Base-by-base conservation (phyloP, 1,140 invertebrate species). In the Drosophila virilis region DNA sequence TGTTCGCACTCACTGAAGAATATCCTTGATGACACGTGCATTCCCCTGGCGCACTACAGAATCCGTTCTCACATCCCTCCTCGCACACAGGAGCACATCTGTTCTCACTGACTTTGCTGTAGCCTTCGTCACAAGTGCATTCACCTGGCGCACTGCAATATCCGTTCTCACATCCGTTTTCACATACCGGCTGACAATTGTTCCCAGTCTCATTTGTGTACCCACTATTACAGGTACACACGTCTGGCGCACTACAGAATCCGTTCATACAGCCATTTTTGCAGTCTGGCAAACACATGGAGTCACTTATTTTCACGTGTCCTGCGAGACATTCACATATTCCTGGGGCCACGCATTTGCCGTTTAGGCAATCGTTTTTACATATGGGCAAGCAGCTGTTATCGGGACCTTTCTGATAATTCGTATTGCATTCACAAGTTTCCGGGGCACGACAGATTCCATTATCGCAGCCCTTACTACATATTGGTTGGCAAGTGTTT, bases 391-490 rank as follows among this genome's bases (percentile, higher is more conserved):
- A 43, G 22, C 76, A 78, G 1, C 61, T 74, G 33, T 75, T 75
- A 61, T 85, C 75, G 10, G 46, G 5, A 8, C 84, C 59, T 92
- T 94, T 68, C 93, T 94, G 82, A 94, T 96, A 65, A 43, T 74
- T 55, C 13, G 9, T 50, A 22, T 86, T 69, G 60, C 81, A 85
- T 12, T 71, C 42, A 12, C 78, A 88, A 9, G 57, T 37, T 9
- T 84, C 60, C 10, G 81, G 81, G 4, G 70, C 82, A 8, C 54
- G 38, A 13, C 81, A 85, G 22, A 78, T 45, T 0, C 81, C 81
- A n/a, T 85, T 85, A 69, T 66, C 70, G 51, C 81, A 85, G 7
- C 58, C 54, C 15, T 28, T 57, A 17, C 54, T 51, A 38, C 81
- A 85, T n/a, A 73, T 57, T 8, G 80, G 80, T 12, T 50, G 46